Evolutionary conservation across 2,113 vertebrate genomes (phyloP).

Genomic region (Strigops habroptila): DNA sequence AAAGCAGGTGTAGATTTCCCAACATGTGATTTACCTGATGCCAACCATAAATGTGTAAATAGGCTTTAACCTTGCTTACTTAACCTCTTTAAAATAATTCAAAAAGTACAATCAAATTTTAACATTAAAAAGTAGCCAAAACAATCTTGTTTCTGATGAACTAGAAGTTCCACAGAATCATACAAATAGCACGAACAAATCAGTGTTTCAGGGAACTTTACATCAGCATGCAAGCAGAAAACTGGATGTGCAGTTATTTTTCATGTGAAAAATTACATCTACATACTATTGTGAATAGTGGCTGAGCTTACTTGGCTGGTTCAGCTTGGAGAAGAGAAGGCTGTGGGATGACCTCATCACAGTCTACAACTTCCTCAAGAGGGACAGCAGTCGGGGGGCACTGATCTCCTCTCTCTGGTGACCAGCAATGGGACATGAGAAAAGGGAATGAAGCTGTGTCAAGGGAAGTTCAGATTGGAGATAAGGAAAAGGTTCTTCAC

Average conservation of each 20-base stretch:
- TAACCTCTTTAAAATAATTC: not conserved
- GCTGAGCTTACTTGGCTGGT: not conserved
- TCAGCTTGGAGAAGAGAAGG: not conserved
- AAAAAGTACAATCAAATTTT: not conserved
- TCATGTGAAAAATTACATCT: not conserved
- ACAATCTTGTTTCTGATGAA: not conserved
- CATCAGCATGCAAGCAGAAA: not conserved
- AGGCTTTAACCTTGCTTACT: not conserved
- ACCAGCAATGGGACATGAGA: not conserved
- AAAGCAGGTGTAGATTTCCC: constrained; percentile 50
- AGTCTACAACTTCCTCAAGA: not conserved
- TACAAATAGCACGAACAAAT: not conserved
- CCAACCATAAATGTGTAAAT: not conserved
- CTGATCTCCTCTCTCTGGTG: not conserved
- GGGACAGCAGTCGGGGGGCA: not conserved
- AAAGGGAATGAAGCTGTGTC: not conserved
- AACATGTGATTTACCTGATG: not conserved
- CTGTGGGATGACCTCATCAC: not conserved
- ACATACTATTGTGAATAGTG: not conserved
- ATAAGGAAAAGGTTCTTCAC: not conserved
- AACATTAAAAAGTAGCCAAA: not conserved
- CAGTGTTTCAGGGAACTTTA: not conserved
- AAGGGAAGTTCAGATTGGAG: not conserved
- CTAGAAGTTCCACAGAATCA: not conserved
- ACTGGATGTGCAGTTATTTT: not conserved